Evolutionary conservation across 2,888 invertebrate genomes (phyloP).

Genomic region (Macrosiphum euphorbiae): DNA sequence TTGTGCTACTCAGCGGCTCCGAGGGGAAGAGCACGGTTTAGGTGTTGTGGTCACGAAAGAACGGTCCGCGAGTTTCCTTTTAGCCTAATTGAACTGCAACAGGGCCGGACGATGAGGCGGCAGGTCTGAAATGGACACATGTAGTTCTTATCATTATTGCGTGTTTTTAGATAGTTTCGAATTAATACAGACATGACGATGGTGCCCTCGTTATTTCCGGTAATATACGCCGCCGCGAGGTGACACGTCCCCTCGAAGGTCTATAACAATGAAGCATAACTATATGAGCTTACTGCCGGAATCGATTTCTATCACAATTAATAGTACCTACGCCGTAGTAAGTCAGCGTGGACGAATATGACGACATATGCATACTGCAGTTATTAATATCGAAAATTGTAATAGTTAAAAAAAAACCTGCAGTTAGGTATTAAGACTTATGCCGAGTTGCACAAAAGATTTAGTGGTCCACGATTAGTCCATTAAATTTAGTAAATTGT

Average conservation of each 20-base stretch:
- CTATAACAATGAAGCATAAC: not conserved
- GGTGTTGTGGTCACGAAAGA: constrained; percentile 61
- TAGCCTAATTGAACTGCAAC: constrained; percentile 50
- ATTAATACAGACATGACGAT: constrained; percentile 54
- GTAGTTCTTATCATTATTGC: constrained; percentile 64
- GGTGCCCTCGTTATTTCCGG: constrained; percentile 22
- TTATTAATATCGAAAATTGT: not conserved
- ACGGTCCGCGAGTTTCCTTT: constrained; percentile 52
- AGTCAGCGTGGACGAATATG: not conserved
- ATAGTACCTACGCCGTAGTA: not conserved
- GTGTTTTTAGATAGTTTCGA: constrained; percentile 62
- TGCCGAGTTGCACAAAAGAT: not conserved
- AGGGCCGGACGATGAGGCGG: constrained; percentile 1
- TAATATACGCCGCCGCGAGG: not conserved
- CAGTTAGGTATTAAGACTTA: not conserved
- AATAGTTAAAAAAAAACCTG: not conserved
- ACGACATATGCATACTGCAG: not conserved
- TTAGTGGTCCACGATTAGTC: too few species aligned
- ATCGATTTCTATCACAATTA: not conserved
- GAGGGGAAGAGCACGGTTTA: constrained; percentile 31
- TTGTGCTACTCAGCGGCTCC: not conserved
- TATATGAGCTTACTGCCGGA: not conserved
- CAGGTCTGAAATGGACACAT: constrained; percentile 48
- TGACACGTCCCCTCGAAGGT: not conserved
- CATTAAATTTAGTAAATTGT: not conserved